Percentiles rank a stretch among this genome's conserved stretches.
phyloP scores from a whole-genome alignment of 2,113 vertebrate species.

The Suricata suricatta region DNA sequence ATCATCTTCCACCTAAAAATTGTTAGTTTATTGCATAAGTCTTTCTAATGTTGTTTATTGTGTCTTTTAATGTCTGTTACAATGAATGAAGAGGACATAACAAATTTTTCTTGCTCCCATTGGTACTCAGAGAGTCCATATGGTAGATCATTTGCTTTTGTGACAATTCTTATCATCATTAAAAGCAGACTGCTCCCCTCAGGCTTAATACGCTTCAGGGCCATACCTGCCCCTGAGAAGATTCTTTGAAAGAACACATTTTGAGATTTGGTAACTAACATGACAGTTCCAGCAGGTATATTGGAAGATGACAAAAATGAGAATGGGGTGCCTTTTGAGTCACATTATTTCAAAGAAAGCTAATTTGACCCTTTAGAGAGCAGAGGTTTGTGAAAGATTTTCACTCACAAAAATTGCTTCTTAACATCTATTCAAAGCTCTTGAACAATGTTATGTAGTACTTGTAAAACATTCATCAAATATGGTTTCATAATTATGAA shows the following conservation, averaged over 20 bases:
- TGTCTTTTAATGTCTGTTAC: background rate
- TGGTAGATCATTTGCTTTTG: background rate
- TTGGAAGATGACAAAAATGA: background rate
- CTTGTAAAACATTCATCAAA: slow-evolving; percentile 67
- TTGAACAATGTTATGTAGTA: slow-evolving; percentile 64
- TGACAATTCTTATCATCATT: background rate
- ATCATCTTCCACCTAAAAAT: background rate
- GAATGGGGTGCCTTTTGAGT: background rate
- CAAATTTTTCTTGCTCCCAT: background rate
- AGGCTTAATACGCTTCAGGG: background rate
- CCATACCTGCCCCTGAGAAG: background rate
- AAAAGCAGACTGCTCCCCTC: background rate
- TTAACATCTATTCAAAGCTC: slow-evolving; percentile 59
- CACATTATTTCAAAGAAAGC: background rate
- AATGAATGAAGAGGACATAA: background rate
- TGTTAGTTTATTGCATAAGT: background rate
- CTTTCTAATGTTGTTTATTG: background rate
- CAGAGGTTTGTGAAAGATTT: slow-evolving; percentile 22
- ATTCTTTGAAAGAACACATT: background rate
- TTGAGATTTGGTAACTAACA: background rate
- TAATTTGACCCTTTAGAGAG: background rate
- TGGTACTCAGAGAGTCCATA: background rate
- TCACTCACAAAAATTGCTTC: slow-evolving; percentile 24
- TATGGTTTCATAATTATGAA: slow-evolving; percentile 62
- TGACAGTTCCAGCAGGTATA: background rate